These are phyloP conservation scores for Machimus atricapillus DNA, from an alignment of 2,888 invertebrate species.

Conservation along the genomic window DNA sequence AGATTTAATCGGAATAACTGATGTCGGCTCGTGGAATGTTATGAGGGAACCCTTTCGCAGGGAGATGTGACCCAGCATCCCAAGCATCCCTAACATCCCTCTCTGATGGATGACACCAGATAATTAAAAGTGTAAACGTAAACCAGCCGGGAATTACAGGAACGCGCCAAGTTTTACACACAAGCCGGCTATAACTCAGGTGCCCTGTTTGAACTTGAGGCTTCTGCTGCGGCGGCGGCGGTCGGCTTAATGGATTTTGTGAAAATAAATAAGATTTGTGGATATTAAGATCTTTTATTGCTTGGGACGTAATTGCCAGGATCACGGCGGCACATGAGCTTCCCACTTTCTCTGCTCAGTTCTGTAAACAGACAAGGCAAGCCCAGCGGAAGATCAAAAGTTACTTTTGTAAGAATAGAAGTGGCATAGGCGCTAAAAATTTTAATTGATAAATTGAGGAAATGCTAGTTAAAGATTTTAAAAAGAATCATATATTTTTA, in stretches of 20 bases:
- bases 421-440: neutral
- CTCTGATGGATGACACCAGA: neutral
- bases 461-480: neutral
- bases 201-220: neutral
- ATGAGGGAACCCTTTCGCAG: neutral
- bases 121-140: conserved; percentile 37
- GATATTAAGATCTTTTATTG: conserved; percentile 12
- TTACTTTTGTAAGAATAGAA: neutral
- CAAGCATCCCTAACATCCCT: neutral
- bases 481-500: neutral
- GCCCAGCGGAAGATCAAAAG: neutral
- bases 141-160: neutral
- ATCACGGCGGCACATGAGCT: neutral
- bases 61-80: neutral
- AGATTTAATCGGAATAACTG: conserved; percentile 27
- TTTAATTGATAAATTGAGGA: neutral
- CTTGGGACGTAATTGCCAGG: neutral
- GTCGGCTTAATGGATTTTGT: conserved; percentile 10
- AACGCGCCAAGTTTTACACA: neutral
- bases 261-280: conserved; percentile 20
- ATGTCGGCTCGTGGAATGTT: neutral
- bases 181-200: neutral
- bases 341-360: neutral
- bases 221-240: neutral
- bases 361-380: neutral